Percentiles rank a stretch among this genome's conserved stretches.
These are phyloP conservation scores for Leptinotarsa undecemlineata DNA, from an alignment of 1,140 invertebrate species.

Conservation along the genomic window DNA sequence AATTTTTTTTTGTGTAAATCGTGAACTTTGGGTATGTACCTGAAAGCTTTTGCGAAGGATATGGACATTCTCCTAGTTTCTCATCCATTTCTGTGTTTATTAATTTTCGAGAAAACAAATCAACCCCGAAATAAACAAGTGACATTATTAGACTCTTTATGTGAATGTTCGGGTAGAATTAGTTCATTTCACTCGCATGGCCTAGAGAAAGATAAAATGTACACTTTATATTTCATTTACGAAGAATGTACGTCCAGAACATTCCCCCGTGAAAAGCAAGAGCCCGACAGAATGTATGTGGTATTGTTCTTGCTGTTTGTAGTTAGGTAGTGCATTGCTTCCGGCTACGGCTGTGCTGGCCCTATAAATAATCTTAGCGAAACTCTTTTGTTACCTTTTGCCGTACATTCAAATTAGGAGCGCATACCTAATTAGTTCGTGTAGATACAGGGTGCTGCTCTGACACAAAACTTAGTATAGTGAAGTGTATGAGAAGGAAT, in stretches of 20 bases:
- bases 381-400: conserved; percentile 15
- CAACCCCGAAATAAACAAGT: no score
- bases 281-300: background rate
- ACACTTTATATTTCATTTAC: background rate
- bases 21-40: no score
- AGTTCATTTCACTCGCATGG: background rate
- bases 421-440: conserved; percentile 6
- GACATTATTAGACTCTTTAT: no score
- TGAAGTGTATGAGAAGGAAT: no score
- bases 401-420: conserved; percentile 9
- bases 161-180: background rate
- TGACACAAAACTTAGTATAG: no score
- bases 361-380: conserved; percentile 22
- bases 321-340: conserved; percentile 3
- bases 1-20: no score
- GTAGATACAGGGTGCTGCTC: no score
- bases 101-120: no score
- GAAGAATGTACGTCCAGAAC: background rate
- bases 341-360: conserved; percentile 3
- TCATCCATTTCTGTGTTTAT: no score
- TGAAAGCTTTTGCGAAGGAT: no score
- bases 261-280: background rate
- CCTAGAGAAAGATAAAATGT: background rate
- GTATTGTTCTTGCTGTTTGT: conserved; percentile 2
- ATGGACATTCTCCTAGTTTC: no score